A percentile compares a stretch with the other conserved stretches of the same genome.
phyloP scores from a whole-genome alignment of 2,888 invertebrate species.

The Leptinotarsa rubiginosa region DNA sequence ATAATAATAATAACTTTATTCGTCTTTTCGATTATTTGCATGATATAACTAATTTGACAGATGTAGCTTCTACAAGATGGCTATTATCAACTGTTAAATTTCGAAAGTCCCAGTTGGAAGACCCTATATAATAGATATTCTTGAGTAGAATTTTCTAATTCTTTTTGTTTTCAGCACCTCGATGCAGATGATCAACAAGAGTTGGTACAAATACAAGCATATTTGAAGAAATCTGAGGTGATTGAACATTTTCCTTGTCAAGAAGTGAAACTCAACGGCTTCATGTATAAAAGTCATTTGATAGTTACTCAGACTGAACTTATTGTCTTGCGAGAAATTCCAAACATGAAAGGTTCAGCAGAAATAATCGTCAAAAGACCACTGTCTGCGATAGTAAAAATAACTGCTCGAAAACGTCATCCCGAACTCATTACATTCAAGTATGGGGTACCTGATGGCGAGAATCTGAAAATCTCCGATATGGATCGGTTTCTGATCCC shows the following conservation, averaged over 20 bases:
- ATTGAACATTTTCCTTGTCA: slow-evolving; percentile 91
- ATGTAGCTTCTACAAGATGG: too few relatives aligned
- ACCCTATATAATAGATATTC: too few relatives aligned
- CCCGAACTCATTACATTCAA: slow-evolving; percentile 98
- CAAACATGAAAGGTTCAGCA: slow-evolving; percentile 81
- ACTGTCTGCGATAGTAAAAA: slow-evolving; percentile 93
- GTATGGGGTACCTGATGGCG: slow-evolving; percentile 88
- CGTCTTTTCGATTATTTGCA: too few relatives aligned
- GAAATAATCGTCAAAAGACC: slow-evolving; percentile 89
- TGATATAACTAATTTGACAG: too few relatives aligned
- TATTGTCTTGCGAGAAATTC: slow-evolving; percentile 84
- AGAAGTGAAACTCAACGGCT: slow-evolving; percentile 90
- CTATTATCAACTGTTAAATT: too few relatives aligned
- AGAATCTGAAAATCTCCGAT: slow-evolving; percentile 84
- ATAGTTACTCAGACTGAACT: slow-evolving; percentile 89
- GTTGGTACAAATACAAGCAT: slow-evolving; percentile 82
- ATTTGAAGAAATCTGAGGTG: slow-evolving; percentile 85
- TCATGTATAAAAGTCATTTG: slow-evolving; percentile 88
- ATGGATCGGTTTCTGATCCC: slow-evolving; percentile 94
- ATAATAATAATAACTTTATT: too few relatives aligned
- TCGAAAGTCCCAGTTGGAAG: too few relatives aligned
- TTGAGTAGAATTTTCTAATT: too few relatives aligned
- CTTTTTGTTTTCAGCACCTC: slow-evolving; percentile 57
- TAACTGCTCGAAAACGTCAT: slow-evolving; percentile 94
- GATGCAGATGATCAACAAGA: slow-evolving; percentile 78